Evolutionary conservation across 1,140 invertebrate genomes (phyloP).

Genomic region (Drosophila pallidifrons): DNA sequence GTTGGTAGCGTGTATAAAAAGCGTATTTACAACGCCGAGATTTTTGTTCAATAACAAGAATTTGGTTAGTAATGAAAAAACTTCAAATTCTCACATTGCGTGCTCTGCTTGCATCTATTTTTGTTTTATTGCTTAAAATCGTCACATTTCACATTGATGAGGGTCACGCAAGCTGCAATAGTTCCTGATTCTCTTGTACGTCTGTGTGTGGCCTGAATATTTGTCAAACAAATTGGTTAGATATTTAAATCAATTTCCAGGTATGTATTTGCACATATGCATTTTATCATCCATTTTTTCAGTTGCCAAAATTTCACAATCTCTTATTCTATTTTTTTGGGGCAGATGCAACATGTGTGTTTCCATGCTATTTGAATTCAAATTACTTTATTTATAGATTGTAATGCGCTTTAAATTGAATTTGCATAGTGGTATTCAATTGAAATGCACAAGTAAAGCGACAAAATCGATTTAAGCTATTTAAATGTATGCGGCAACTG

Average conservation of each 20-base stretch:
- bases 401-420: constrained; percentile 47
- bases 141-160: constrained; percentile 37
- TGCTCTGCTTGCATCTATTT: constrained; percentile 10
- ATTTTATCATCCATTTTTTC: constrained; percentile 4
- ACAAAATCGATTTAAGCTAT: constrained; percentile 17
- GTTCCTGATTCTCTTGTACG: background rate
- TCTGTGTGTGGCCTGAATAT: constrained; percentile 19
- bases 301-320: constrained; percentile 2
- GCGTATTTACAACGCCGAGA: constrained; percentile 7
- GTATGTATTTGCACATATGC: background rate
- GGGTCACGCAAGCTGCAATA: constrained; percentile 33
- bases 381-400: constrained; percentile 42
- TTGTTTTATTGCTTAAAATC: constrained; percentile 17
- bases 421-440: constrained; percentile 27
- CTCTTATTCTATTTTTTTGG: background rate
- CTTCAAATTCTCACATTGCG: constrained; percentile 24
- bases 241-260: constrained; percentile 29
- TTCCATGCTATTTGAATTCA: constrained; percentile 35
- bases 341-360: constrained; percentile 33
- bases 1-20: background rate
- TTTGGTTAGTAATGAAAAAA: constrained; percentile 37
- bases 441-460: constrained; percentile 19
- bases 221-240: constrained; percentile 55
- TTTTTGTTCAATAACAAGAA: constrained; percentile 19
- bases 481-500: background rate